phyloP scores from a whole-genome alignment of 1,140 invertebrate genomes.

The Tribolium castaneum region DNA sequence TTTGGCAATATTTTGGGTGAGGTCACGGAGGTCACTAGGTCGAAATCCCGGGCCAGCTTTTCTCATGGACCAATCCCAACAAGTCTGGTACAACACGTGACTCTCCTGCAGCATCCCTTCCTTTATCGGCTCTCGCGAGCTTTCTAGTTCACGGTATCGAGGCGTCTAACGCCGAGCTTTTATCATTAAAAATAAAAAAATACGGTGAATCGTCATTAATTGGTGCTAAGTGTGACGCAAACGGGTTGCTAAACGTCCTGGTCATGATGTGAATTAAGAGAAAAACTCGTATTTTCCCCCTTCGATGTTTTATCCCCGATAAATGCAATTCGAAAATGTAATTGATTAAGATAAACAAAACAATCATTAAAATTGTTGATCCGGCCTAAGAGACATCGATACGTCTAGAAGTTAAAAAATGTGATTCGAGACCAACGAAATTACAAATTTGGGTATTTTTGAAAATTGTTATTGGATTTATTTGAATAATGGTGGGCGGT shows the following conservation, averaged over 20 bases:
- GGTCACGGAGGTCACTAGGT: conserved; percentile 63
- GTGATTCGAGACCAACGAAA: conserved; percentile 38
- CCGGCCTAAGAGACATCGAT: conserved; percentile 40
- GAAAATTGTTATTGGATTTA: conserved; percentile 35
- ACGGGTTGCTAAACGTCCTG: conserved; percentile 35
- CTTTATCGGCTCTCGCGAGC: conserved; percentile 49
- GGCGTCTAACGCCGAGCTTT: conserved; percentile 44
- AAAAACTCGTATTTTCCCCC: not conserved
- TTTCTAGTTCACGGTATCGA: conserved; percentile 51
- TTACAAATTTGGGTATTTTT: conserved; percentile 28
- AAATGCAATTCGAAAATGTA: conserved; percentile 17
- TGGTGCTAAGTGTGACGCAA: conserved; percentile 39
- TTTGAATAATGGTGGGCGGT: conserved; percentile 69
- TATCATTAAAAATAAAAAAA: conserved; percentile 35
- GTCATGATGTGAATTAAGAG: conserved; percentile 19
- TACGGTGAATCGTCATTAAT: conserved; percentile 32
- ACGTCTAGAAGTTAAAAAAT: conserved; percentile 8
- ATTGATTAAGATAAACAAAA: conserved; percentile 26
- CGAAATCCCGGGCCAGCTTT: conserved; percentile 62
- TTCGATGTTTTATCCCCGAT: conserved; percentile 1
- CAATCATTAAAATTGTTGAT: conserved; percentile 9
- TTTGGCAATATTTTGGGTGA: conserved; percentile 53
- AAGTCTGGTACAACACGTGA: conserved; percentile 56
- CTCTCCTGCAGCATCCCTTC: conserved; percentile 61
- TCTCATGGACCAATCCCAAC: conserved; percentile 33